phyloP scores from a whole-genome alignment of 37 sponge, comb jelly and placozoan genomes.

The Diacarnus erythraeanus region DNA sequence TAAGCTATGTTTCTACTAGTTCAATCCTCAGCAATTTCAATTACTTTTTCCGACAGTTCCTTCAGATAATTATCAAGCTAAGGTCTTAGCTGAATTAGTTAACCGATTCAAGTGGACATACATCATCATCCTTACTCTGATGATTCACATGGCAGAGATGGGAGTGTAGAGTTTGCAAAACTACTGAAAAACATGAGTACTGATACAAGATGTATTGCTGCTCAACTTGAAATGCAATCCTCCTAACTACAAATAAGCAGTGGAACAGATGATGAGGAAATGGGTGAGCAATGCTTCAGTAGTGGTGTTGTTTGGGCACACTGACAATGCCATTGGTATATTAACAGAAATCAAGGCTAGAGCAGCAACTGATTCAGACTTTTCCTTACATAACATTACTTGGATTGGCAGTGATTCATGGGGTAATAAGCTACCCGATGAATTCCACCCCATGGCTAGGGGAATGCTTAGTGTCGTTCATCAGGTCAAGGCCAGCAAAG shows the following conservation, averaged over 20 bases:
- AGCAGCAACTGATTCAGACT: neutral
- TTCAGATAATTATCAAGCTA: slow-evolving; percentile 69
- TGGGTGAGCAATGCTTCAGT: slow-evolving; percentile 55
- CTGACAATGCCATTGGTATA: slow-evolving; percentile 17
- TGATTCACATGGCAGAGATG: slow-evolving; percentile 55
- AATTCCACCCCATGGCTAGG: slow-evolving; percentile 6
- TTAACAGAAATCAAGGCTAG: slow-evolving; percentile 26
- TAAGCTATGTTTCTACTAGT: slow-evolving; percentile 74
- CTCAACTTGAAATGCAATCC: neutral
- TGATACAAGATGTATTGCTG: neutral
- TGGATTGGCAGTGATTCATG: slow-evolving; percentile 83
- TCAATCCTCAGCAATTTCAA: slow-evolving; percentile 63
- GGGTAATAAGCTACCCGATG: slow-evolving; percentile 33
- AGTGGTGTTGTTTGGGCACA: slow-evolving; percentile 62
- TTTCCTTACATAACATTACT: slow-evolving; percentile 9
- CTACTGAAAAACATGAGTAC: neutral
- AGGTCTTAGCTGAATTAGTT: slow-evolving; percentile 62
- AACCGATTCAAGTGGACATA: slow-evolving; percentile 64
- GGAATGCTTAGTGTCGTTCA: slow-evolving; percentile 50
- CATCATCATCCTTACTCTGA: slow-evolving; percentile 24
- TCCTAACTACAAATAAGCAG: neutral
- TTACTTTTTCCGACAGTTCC: slow-evolving; percentile 85
- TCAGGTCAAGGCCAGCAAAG: neutral
- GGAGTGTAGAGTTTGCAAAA: slow-evolving; percentile 25
- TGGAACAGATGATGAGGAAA: neutral